Percentiles rank a stretch among this genome's conserved stretches.
These are phyloP conservation scores for Macheiramphus alcinus DNA, from an alignment of 2,113 vertebrate genomes.

Conservation along the genomic window DNA sequence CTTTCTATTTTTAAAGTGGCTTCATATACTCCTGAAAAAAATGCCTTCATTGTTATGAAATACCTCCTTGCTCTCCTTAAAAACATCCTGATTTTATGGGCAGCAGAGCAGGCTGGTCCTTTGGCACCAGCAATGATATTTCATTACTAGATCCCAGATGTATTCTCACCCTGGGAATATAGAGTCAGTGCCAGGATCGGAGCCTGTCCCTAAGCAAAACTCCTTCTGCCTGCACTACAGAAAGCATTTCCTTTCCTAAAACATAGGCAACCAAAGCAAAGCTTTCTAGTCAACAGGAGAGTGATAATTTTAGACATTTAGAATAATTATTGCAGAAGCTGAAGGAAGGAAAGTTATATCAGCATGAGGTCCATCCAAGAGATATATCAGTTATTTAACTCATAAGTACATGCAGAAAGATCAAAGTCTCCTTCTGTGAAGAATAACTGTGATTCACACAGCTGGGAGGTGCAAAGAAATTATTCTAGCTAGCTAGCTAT, in stretches of 20 bases:
- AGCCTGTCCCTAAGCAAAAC: background rate
- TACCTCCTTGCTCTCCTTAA: background rate
- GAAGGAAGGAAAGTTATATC: background rate
- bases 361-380: background rate
- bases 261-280: background rate
- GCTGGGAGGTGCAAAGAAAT: constrained; percentile 3
- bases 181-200: background rate
- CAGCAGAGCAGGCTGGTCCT: background rate
- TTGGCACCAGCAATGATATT: background rate
- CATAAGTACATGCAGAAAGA: background rate
- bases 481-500: background rate
- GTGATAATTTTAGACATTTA: background rate
- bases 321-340: background rate
- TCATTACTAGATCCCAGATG: background rate
- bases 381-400: background rate
- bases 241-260: background rate
- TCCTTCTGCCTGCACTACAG: background rate
- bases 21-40: background rate
- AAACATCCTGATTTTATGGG: background rate
- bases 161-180: background rate
- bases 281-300: background rate
- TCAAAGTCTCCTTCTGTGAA: background rate
- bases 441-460: background rate
- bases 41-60: background rate
- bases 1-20: background rate